Conservation (phyloP, 2,797 vertebrate species). For the Propithecus deckenii region DNA sequence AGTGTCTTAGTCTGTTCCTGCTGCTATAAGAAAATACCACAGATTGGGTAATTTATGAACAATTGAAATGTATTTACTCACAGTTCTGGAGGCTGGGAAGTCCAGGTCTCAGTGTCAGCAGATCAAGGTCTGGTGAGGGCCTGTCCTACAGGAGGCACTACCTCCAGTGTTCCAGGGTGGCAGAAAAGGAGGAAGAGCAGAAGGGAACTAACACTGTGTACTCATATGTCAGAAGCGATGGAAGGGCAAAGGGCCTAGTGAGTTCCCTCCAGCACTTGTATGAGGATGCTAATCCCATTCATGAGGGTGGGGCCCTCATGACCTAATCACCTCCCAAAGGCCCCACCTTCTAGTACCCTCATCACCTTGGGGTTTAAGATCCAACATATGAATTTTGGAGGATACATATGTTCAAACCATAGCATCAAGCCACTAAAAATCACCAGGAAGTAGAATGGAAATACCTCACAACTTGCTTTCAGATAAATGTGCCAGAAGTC, state of each 20-base stretch:
- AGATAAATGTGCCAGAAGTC: background rate
- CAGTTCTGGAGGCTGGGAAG: background rate
- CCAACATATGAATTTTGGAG: background rate
- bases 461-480: slow-evolving; percentile 15
- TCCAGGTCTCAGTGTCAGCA: background rate
- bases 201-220: background rate
- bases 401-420: background rate
- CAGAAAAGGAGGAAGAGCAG: background rate
- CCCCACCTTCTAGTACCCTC: background rate
- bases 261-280: background rate
- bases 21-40: background rate
- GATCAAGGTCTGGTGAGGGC: background rate
- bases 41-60: background rate
- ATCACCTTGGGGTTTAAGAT: background rate
- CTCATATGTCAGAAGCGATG: background rate
- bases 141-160: background rate
- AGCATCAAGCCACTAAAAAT: background rate
- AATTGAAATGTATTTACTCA: background rate
- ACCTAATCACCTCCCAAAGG: background rate
- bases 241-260: background rate
- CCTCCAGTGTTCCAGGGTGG: background rate
- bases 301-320: fast-evolving
- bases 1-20: background rate
- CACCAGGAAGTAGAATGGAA: background rate
- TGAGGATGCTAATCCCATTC: background rate